Evolutionary conservation across 2,797 vertebrate species (phyloP).

Genomic region (Halcyon badia): DNA sequence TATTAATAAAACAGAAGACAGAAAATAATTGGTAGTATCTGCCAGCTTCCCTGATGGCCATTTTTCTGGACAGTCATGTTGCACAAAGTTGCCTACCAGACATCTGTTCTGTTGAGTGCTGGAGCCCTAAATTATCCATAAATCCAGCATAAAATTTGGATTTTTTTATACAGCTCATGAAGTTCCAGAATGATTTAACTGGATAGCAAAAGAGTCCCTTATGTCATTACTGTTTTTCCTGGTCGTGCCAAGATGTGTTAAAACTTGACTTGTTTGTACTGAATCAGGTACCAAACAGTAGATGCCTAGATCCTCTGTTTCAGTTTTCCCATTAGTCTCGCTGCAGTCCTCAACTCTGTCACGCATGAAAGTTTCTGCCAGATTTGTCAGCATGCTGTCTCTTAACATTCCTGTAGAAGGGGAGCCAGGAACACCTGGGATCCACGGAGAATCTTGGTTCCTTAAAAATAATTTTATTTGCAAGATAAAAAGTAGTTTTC

Average conservation of each 20-base stretch:
- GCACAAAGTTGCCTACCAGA: not conserved
- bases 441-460: not conserved
- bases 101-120: not conserved
- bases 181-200: not conserved
- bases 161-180: not conserved
- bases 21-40: not conserved
- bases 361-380: not conserved
- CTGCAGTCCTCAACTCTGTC: not conserved
- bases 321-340: not conserved
- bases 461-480: not conserved
- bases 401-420: not conserved
- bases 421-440: not conserved
- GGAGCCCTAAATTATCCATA: not conserved
- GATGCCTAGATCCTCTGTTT: not conserved
- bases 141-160: not conserved
- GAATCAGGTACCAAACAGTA: not conserved
- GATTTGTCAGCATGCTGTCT: not conserved
- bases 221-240: not conserved
- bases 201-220: not conserved
- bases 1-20: not conserved
- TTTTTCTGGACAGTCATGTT: not conserved
- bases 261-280: not conserved
- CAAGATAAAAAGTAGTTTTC: not conserved
- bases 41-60: not conserved
- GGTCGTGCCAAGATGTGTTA: not conserved